Base-by-base conservation (phyloP, 2,797 vertebrate genomes). In the Oceanodroma leucorhoa region DNA sequence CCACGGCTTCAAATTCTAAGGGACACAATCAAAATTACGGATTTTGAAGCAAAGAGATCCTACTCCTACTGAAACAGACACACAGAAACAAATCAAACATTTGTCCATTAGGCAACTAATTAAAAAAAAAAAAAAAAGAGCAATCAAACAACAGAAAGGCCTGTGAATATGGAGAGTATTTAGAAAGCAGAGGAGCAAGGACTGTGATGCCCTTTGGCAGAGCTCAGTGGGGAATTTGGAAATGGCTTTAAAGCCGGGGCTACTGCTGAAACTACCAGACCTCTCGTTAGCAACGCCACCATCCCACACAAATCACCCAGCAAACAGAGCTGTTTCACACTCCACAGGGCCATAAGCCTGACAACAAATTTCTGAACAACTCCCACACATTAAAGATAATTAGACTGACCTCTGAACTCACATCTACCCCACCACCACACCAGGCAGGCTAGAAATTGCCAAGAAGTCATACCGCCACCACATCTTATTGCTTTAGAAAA, bases 401-500 rank as follows among this genome's bases (percentile, higher is more conserved):
- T 4, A 77, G 24, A 30, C 27, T 16, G 24, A 84, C 41, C 75
- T 76, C 76, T 64, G 43, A 73, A 70, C 48, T 87, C 51, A 6
- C 9, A 10, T 19, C 27, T 16, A 83, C 29, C 36, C 38, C 36
- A 58, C 11, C 51, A 69, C 27, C 24, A 21, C 48, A 72, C 18
- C 38, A 57, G 67, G 55, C 85, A 67, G 78, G 32, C 67, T 32
- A 83, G 51, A 72, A 88, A 73, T 8, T 32, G 48, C 57, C 83
- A 67, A 21, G 51, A 43, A 78, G 46, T 62, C 34, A 8, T 6
- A 71, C 14, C 0, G 0, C 81, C 90, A 71, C 72, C 10, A 0
- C 8, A 70, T 40, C 86, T 95, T 94, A 96, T 64, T 96, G 96
- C 96, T 95, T 96, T 76, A 93, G 83, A 88, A 58, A 88, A 48